These are phyloP conservation scores for Pterocles burchelli DNA, from an alignment of 2,113 vertebrate species.

Conservation along the genomic window DNA sequence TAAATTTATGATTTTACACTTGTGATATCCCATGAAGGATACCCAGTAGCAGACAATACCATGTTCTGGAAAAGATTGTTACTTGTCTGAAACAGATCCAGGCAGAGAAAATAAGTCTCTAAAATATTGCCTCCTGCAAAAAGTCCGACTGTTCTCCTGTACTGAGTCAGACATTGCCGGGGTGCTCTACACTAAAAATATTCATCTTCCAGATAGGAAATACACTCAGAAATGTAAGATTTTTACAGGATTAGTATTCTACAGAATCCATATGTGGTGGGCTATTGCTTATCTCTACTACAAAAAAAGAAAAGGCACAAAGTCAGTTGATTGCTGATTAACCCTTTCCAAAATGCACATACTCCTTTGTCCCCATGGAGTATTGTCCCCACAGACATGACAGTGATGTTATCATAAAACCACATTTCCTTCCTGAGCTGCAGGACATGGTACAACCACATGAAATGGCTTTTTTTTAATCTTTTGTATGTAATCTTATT, in stretches of 20 bases:
- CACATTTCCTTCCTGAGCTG: neutral
- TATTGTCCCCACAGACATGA: neutral
- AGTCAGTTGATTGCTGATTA: neutral
- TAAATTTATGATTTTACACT: neutral
- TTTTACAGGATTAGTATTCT: too few species aligned
- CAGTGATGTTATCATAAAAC: accelerated
- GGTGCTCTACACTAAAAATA: neutral
- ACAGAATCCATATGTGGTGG: neutral
- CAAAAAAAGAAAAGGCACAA: neutral
- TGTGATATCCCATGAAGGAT: neutral
- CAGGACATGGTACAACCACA: neutral
- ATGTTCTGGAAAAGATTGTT: neutral
- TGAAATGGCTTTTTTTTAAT: too few species aligned
- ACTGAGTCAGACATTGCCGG: neutral
- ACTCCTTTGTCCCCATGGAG: neutral
- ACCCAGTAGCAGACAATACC: neutral
- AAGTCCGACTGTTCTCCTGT: neutral
- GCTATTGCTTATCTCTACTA: neutral
- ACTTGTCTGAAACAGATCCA: neutral
- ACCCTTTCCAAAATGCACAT: neutral
- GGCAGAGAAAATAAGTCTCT: neutral
- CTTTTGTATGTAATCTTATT: too few species aligned
- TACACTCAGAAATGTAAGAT: too few species aligned
- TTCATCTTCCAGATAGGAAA: neutral
- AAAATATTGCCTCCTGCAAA: neutral